These are phyloP conservation scores for Jordanella pulchra DNA, from an alignment of 2,797 vertebrate genomes.

Conservation along the genomic window DNA sequence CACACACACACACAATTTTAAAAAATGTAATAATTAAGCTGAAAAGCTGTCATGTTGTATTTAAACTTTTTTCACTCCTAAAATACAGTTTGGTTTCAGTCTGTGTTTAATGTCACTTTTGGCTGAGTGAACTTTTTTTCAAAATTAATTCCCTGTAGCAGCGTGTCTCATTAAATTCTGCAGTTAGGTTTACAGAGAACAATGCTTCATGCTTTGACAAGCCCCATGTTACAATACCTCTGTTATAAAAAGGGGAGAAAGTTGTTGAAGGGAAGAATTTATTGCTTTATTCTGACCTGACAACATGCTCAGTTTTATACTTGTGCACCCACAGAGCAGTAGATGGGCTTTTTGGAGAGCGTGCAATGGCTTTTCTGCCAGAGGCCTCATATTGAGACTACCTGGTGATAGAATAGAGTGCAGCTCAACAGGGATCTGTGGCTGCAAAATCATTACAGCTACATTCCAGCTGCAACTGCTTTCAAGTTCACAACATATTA, in stretches of 20 bases:
- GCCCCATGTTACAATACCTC: background rate
- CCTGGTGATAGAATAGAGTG: conserved; percentile 58
- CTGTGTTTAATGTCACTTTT: conserved; percentile 25
- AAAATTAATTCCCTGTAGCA: conserved; percentile 19
- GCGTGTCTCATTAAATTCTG: conserved; percentile 18
- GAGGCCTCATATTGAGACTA: conserved; percentile 54
- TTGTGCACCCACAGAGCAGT: conserved; percentile 57
- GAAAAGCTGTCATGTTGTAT: background rate
- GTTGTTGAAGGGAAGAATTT: conserved; percentile 19
- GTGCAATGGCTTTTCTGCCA: conserved; percentile 52
- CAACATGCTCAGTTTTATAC: conserved; percentile 47
- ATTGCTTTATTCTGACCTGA: conserved; percentile 61
- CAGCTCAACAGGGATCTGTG: conserved; percentile 61
- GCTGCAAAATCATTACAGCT: conserved; percentile 59
- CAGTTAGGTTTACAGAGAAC: conserved; percentile 8
- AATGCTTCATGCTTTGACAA: conserved; percentile 13
- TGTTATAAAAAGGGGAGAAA: background rate
- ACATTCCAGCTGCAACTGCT: conserved; percentile 47
- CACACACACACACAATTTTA: background rate
- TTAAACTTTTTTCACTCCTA: conserved; percentile 3
- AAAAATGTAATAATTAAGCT: conserved; percentile 1
- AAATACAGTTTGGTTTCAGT: conserved; percentile 4
- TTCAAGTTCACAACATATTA: conserved; percentile 18
- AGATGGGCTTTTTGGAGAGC: conserved; percentile 67
- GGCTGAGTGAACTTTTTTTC: conserved; percentile 2